Evolutionary conservation across 2,888 invertebrate genomes (phyloP).

Genomic region (Melanophora roralis): DNA sequence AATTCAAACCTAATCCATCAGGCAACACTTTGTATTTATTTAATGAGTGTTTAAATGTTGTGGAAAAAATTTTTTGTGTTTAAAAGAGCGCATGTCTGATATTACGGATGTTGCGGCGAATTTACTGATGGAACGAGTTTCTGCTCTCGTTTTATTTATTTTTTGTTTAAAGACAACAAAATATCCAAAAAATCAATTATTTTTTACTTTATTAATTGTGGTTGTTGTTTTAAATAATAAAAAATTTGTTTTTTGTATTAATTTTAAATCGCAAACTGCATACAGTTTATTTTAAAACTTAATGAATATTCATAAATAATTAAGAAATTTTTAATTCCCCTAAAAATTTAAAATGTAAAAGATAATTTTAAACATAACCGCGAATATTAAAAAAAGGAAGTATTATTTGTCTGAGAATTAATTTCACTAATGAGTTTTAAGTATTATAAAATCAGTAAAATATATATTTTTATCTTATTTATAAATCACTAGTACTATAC

Average conservation of each 20-base stretch:
- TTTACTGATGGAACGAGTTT: conserved; percentile 38
- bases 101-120: conserved; percentile 19
- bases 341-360: too few species aligned
- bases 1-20: too few species aligned
- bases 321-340: too few species aligned
- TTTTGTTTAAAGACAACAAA: conserved; percentile 1
- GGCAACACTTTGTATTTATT: background rate
- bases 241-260: background rate
- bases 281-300: too few species aligned
- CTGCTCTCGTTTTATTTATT: background rate
- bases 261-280: background rate
- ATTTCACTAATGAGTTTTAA: too few species aligned
- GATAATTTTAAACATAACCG: too few species aligned
- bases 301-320: too few species aligned
- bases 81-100: conserved; percentile 37
- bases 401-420: too few species aligned
- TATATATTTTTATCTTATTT: too few species aligned
- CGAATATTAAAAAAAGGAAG: too few species aligned
- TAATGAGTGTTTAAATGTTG: background rate
- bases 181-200: conserved; percentile 7
- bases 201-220: background rate
- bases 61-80: conserved; percentile 20
- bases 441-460: too few species aligned
- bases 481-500: too few species aligned
- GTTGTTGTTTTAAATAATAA: background rate